Conservation (phyloP, 2,797 vertebrate species). For the Enteromius viviparus region DNA sequence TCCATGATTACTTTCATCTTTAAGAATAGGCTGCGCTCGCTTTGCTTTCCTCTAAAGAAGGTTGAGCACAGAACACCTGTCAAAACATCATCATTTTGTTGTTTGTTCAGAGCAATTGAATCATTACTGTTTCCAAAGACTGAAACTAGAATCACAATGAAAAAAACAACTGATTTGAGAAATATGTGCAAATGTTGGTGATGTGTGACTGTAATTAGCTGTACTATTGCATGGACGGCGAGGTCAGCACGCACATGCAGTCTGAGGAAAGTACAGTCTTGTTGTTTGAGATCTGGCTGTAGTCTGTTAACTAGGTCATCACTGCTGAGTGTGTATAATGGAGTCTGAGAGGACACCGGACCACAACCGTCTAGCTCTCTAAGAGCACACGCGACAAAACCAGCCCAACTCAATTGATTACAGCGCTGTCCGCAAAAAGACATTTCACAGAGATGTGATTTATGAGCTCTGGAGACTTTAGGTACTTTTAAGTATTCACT, state of each 20-base stretch:
- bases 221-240: background rate
- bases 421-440: background rate
- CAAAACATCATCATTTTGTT: background rate
- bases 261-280: constrained; percentile 24
- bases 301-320: constrained; percentile 57
- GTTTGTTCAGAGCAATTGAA: background rate
- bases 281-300: constrained; percentile 46
- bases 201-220: constrained; percentile 5
- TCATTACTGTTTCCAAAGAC: background rate
- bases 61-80: background rate
- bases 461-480: background rate
- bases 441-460: background rate
- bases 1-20: background rate
- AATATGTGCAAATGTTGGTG: background rate
- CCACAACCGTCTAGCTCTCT: constrained; percentile 36
- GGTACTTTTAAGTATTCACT: background rate
- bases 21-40: background rate
- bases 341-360: constrained; percentile 49
- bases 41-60: background rate
- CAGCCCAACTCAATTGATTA: constrained; percentile 55
- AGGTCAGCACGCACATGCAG: constrained; percentile 21
- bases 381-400: constrained; percentile 46
- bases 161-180: background rate
- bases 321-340: constrained; percentile 48
- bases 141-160: background rate